Base-by-base conservation (phyloP, 2,797 vertebrate genomes). In the Macroramphosus scolopax region DNA sequence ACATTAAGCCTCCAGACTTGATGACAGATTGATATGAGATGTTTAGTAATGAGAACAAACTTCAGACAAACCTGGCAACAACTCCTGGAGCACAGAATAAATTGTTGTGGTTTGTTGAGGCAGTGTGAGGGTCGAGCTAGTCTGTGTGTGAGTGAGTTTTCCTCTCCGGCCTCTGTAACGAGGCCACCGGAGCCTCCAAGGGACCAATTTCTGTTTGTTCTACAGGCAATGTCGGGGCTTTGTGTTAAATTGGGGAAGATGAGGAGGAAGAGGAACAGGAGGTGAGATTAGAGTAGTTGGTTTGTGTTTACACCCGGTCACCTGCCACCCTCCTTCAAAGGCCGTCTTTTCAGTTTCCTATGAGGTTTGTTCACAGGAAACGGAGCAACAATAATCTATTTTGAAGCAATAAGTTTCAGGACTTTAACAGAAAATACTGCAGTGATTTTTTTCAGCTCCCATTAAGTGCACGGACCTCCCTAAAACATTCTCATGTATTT, bases 131-230 rank as follows among this genome's bases (percentile, higher is more conserved):
- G n/a, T n/a, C n/a, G n/a, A n/a, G n/a, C n/a, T n/a, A n/a, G n/a
- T n/a, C n/a, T n/a, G 54, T 44, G 25, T 33, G 22, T 24, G 32
- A 50, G 44, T 43, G 48, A 50, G 42, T 49, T 51, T 50, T 34
- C 7, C 17, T 37, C 5, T 32, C 22, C 53, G 13, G 30, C 31
- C 51, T 58, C 40, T 32, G 39, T 66, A 75, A 78, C 70, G 26
- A 78, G 68, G 45, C 54, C 58, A 50, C 4, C 11, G 50, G 10
- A 31, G 58, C 61, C 77, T 77, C 74, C 48, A 46, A 57, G 78
- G 78, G 75, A 82, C 80, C 74, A 81, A 82, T 83, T 83, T 81
- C 58, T 32, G 42, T 75, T 70, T 71, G 62, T 55, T 68, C 63
- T 60, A 12, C 28, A 30, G 43, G 64, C 68, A 37, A 48, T 51